Conservation (phyloP, 1,140 invertebrate species). For the Lordiphosa stackelbergi region DNA sequence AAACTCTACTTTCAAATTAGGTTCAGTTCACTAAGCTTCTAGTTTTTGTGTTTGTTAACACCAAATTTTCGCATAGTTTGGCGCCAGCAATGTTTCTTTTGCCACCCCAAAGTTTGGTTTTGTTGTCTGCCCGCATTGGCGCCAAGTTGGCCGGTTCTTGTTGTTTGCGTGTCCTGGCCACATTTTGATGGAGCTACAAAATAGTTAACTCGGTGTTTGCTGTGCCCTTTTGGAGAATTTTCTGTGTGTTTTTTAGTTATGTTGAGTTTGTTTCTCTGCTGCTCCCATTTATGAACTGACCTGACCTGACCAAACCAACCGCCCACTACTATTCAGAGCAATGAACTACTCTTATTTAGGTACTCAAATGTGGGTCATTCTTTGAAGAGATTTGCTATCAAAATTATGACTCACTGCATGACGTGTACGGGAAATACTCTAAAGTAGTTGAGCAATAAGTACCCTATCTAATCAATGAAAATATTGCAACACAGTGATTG, state of each 20-base stretch:
- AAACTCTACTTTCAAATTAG: too few species aligned
- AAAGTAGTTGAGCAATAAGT: too few species aligned
- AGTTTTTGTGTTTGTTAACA: slow-evolving; percentile 4
- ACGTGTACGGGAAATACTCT: too few species aligned
- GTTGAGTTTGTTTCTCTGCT: too few species aligned
- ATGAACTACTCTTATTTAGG: slow-evolving; percentile 10
- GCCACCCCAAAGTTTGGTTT: slow-evolving; percentile 8
- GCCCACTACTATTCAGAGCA: slow-evolving; percentile 1
- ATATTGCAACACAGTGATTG: too few species aligned
- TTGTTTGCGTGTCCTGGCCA: slow-evolving; percentile 60
- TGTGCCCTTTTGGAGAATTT: slow-evolving; percentile 17
- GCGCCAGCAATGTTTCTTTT: slow-evolving; percentile 43
- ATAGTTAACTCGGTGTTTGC: slow-evolving; percentile 23
- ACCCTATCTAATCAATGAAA: too few species aligned
- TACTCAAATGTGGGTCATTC: neutral
- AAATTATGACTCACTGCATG: too few species aligned
- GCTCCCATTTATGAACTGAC: slow-evolving; percentile 22
- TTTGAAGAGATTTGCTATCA: slow-evolving; percentile 2
- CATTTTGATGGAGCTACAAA: slow-evolving; percentile 43
- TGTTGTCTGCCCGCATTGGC: slow-evolving; percentile 56
- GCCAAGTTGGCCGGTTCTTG: slow-evolving; percentile 43
- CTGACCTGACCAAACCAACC: slow-evolving; percentile 22
- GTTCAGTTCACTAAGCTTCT: too few species aligned
- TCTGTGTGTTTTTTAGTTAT: neutral
- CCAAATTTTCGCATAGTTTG: slow-evolving; percentile 27